Evolutionary conservation across 2,113 vertebrate species (phyloP), one percentile per base, ranked within the genome.

Genomic region (Rhinoderma darwinii): DNA sequence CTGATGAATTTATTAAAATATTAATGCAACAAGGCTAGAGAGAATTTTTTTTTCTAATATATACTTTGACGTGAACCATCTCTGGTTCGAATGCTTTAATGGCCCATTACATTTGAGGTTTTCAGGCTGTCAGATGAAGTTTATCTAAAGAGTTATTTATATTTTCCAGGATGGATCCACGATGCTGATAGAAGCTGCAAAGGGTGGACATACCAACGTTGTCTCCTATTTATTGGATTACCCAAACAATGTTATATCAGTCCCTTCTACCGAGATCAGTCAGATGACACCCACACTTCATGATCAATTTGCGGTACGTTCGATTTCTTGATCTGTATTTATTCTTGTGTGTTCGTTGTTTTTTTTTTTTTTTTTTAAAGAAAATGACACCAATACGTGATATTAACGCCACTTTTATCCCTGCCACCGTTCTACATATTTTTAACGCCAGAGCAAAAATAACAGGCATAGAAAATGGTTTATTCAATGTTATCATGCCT

Each of bases 171-270:
- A 99, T 94, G 98, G 98, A 73, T 99, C 98, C 74, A 99, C 98
- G 32, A 99, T 99, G 98, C 96, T 99, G 88, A 99, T 99, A 88
- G 98, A 99, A 96, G 98, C 98, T 89, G 98, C 98, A 94, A 99
- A 99, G 90, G 98, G 98, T 90, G 98, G 98, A 88, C 98, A 99
- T 93, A 99, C 98, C 84, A 99, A 98, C 84, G 98, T 99, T 87
- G 98, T 99, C 93, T 99, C 98, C 85, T 99, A 99, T 91, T 93
- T 99, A 89, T 95, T 99, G 95, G 98, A 99, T 94, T 99, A 99
- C 90, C 98, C 98, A 86, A 99, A 99, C 94, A 99, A 99, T 89
- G 95, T 99, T 91, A 90, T 98, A 80, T 96, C 97, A 5, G 96
- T 98, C 92, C 96, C 97, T 82, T 94, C 96, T 50, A 93, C 97